These are phyloP conservation scores for Elaeidobius kamerunicus DNA, from an alignment of 2,888 invertebrate genomes.

Conservation along the genomic window DNA sequence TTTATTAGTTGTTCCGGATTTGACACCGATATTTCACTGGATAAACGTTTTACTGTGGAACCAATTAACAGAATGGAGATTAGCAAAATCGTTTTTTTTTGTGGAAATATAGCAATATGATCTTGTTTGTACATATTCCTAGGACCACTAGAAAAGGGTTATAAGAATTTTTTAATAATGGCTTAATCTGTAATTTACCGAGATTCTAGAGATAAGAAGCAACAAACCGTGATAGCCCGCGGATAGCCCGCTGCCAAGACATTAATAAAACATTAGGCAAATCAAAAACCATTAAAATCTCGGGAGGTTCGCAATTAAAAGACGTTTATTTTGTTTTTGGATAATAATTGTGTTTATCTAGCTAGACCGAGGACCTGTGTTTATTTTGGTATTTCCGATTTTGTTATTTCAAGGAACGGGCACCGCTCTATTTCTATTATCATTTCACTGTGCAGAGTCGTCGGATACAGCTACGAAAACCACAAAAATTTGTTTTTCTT, in stretches of 20 bases:
- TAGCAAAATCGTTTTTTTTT: too few relatives aligned
- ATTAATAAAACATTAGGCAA: slow-evolving; percentile 26
- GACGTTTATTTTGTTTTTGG: slow-evolving; percentile 29
- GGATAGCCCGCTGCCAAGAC: slow-evolving; percentile 17
- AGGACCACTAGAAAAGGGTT: too few relatives aligned
- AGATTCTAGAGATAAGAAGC: slow-evolving; percentile 7
- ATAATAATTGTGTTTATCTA: slow-evolving; percentile 29
- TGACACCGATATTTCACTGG: background rate
- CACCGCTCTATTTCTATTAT: slow-evolving; percentile 16
- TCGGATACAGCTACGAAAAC: slow-evolving; percentile 1
- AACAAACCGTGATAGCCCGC: slow-evolving; percentile 10
- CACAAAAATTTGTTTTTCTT: slow-evolving; percentile 8
- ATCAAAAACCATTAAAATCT: slow-evolving; percentile 25
- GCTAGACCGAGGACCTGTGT: slow-evolving; percentile 14
- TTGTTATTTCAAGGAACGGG: slow-evolving; percentile 22
- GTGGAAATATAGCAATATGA: too few relatives aligned
- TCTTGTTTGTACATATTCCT: too few relatives aligned
- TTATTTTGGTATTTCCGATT: slow-evolving; percentile 26
- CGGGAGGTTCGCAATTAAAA: slow-evolving; percentile 27
- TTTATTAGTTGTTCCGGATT: slow-evolving; percentile 13
- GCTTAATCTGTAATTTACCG: too few relatives aligned
- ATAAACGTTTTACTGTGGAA: too few relatives aligned
- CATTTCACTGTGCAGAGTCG: slow-evolving; percentile 17
- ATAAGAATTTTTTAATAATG: too few relatives aligned
- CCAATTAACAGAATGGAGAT: too few relatives aligned